Conservation (phyloP, 2,797 vertebrate genomes). For the Spinibarbus caldwelli region DNA sequence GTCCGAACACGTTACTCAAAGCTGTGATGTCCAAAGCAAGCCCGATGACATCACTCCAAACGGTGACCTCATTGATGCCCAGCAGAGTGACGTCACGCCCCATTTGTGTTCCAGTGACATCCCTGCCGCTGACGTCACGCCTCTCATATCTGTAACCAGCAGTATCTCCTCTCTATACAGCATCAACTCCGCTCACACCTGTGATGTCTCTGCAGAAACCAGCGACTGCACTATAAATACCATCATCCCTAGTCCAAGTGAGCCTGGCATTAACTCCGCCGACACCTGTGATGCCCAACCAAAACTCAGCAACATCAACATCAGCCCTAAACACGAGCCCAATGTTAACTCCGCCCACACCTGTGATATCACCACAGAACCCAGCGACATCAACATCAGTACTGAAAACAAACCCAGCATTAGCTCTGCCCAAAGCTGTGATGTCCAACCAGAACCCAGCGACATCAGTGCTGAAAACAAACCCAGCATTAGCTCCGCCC, state of each 20-base stretch:
- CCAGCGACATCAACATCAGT: conserved; percentile 17
- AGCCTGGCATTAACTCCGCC: not conserved
- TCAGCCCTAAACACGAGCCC: not conserved
- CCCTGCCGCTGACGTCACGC: not conserved
- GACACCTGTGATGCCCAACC: not conserved
- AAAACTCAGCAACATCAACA: not conserved
- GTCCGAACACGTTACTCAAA: conserved; percentile 12
- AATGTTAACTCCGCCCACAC: not conserved
- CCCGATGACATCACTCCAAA: conserved; percentile 11
- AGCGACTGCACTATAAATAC: not conserved
- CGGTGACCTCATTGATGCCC: not conserved
- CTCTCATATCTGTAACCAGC: conserved; percentile 3
- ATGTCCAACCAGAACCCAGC: not conserved
- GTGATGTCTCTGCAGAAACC: conserved; percentile 17
- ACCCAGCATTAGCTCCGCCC: not conserved
- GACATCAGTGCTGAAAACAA: conserved; percentile 23
- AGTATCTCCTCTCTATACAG: not conserved
- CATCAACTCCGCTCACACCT: not conserved
- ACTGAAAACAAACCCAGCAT: not conserved
- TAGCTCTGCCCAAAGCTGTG: not conserved
- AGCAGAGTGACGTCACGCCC: not conserved
- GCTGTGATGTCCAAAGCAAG: conserved; percentile 38
- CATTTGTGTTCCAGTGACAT: not conserved
- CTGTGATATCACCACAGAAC: conserved; percentile 19
- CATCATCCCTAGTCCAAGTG: not conserved